phyloP scores from a whole-genome alignment of 2,797 vertebrate species.

The Nasua narica region DNA sequence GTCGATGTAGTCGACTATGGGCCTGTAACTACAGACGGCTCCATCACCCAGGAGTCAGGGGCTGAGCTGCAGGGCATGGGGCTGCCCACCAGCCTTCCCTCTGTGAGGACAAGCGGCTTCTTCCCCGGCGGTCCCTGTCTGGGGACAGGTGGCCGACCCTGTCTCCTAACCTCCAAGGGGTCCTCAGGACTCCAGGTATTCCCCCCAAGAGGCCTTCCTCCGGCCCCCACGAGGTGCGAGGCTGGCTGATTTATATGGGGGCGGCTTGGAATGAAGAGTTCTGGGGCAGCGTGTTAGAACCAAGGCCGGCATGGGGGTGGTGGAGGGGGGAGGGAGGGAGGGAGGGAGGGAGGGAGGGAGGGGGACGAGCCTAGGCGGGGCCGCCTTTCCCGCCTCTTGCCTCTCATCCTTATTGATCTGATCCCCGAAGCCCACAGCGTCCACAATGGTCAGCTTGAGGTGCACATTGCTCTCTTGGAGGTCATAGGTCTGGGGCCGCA shows the following conservation, averaged over 20 bases:
- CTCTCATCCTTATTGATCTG: slow-evolving; percentile 99
- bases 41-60: slow-evolving; percentile 74
- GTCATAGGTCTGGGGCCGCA: slow-evolving; percentile 95
- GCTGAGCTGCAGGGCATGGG: background rate
- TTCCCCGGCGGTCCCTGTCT: background rate
- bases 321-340: accelerated
- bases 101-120: background rate
- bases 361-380: background rate
- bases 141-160: background rate
- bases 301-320: accelerated
- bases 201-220: background rate
- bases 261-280: background rate
- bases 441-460: slow-evolving; percentile 96
- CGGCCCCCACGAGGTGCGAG: background rate
- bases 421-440: slow-evolving; percentile 97
- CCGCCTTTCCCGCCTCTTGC: slow-evolving; percentile 82
- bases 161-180: background rate
- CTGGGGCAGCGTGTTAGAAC: background rate
- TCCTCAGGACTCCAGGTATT: background rate
- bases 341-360: accelerated
- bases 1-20: slow-evolving; percentile 99
- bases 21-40: slow-evolving; percentile 93
- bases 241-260: background rate
- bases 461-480: slow-evolving; percentile 97
- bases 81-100: background rate